Evolutionary conservation across 2,888 invertebrate genomes (phyloP).

Genomic region (Eristalis tenax): DNA sequence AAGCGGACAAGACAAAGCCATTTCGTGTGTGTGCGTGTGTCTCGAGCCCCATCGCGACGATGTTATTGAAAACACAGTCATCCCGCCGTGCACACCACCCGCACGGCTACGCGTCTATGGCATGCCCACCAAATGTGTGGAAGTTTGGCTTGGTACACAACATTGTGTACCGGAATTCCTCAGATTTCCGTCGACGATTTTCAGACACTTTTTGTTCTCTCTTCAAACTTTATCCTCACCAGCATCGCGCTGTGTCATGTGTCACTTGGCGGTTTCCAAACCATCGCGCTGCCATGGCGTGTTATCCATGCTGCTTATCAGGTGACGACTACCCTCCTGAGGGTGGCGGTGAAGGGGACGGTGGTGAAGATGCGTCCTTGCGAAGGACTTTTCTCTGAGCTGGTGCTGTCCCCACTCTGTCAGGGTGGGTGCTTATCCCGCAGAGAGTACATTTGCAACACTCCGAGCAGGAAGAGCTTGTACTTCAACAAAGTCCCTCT

Average conservation of each 20-base stretch:
- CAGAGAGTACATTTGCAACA: conserved; percentile 11
- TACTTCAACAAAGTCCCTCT: conserved; percentile 4
- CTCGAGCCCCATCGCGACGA: neutral
- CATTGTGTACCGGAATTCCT: conserved; percentile 24
- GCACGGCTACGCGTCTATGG: too few species aligned
- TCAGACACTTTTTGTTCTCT: conserved; percentile 7
- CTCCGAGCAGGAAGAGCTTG: neutral
- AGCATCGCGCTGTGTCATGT: conserved; percentile 6
- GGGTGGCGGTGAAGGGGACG: neutral
- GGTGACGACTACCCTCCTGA: neutral
- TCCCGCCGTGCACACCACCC: neutral
- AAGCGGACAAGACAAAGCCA: neutral
- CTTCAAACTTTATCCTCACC: conserved; percentile 4
- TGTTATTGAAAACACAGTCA: neutral
- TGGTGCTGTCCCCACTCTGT: neutral
- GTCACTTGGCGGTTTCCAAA: neutral
- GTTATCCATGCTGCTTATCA: conserved; percentile 12
- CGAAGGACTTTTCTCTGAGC: neutral
- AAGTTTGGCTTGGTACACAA: neutral
- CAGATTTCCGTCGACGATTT: conserved; percentile 40
- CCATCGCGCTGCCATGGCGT: neutral
- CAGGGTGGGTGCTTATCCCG: neutral
- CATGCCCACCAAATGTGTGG: neutral
- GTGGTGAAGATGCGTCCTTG: neutral
- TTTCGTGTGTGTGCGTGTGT: neutral